phyloP scores from a whole-genome alignment of 64 coral and sea anemone genomes.

The Montipora capricornis region DNA sequence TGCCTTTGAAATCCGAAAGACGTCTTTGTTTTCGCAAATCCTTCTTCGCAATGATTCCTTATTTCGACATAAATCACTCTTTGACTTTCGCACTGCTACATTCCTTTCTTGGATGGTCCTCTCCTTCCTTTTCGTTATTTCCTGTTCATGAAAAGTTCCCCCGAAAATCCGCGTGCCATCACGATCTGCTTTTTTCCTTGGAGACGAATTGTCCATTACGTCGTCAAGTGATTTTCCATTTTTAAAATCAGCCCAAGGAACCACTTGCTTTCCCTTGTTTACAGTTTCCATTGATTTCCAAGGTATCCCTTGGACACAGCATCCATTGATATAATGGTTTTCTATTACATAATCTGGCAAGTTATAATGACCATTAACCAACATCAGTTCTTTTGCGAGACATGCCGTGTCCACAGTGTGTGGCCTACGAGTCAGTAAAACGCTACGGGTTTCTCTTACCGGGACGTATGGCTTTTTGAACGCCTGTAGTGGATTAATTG shows the following conservation, averaged over 20 bases:
- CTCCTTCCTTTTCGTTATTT: not conserved
- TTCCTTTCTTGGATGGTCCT: not conserved
- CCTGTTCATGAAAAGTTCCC: not conserved
- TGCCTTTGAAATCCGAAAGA: not conserved
- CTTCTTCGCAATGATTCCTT: not conserved
- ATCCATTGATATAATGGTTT: not conserved
- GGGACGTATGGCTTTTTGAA: not conserved
- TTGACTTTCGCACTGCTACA: not conserved
- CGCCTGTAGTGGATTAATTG: conserved; percentile 32
- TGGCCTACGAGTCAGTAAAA: conserved; percentile 15
- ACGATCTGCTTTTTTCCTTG: not conserved
- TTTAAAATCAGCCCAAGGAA: not conserved
- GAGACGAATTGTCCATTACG: not conserved
- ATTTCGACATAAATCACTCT: not conserved
- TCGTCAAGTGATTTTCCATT: not conserved
- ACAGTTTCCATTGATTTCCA: not conserved
- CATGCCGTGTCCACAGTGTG: conserved; percentile 24
- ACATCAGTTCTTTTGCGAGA: not conserved
- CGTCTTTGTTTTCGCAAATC: not conserved
- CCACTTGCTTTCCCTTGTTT: not conserved
- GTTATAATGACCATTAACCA: conserved; percentile 16
- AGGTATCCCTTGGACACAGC: not conserved
- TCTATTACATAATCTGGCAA: not conserved
- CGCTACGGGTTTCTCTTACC: not conserved
- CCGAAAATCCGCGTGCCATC: not conserved